Evolutionary conservation across 2,888 invertebrate genomes (phyloP).

Genomic region (Euzetes globulus): DNA sequence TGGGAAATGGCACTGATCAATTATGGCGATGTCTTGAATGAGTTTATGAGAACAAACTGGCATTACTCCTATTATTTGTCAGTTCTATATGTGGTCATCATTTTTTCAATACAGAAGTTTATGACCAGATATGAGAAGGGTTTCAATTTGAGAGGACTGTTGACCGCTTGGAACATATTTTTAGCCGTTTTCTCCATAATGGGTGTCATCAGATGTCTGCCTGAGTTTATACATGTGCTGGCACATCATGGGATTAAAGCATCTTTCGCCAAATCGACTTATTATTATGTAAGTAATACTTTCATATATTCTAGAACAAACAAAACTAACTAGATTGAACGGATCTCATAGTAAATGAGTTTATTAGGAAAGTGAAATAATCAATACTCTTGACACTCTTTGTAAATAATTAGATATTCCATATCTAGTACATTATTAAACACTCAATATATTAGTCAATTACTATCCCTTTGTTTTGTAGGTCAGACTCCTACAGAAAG

Average conservation of each 20-base stretch:
- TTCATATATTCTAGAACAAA: too few relatives aligned
- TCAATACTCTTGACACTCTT: too few relatives aligned
- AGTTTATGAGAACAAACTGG: conserved; percentile 14
- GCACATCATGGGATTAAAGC: background rate
- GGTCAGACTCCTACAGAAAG: too few relatives aligned
- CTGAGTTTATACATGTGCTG: conserved; percentile 18
- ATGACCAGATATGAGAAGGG: background rate
- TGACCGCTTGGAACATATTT: background rate
- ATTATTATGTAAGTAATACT: too few relatives aligned
- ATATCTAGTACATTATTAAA: too few relatives aligned
- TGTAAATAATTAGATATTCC: too few relatives aligned
- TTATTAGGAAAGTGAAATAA: too few relatives aligned
- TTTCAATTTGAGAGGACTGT: background rate
- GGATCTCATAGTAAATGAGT: too few relatives aligned
- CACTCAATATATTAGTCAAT: too few relatives aligned
- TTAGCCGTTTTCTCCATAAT: conserved; percentile 25
- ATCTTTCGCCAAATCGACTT: too few relatives aligned
- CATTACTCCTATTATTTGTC: conserved; percentile 26
- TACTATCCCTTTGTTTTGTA: too few relatives aligned
- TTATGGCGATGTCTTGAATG: background rate
- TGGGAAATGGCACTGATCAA: background rate
- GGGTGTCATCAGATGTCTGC: conserved; percentile 22
- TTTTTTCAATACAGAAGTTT: background rate
- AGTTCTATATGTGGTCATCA: background rate
- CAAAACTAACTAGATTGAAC: too few relatives aligned